A percentile compares a stretch with the other conserved stretches of the same genome.
phyloP scores from a whole-genome alignment of 23 tunicate genomes.

The Halocynthia roretzi region DNA sequence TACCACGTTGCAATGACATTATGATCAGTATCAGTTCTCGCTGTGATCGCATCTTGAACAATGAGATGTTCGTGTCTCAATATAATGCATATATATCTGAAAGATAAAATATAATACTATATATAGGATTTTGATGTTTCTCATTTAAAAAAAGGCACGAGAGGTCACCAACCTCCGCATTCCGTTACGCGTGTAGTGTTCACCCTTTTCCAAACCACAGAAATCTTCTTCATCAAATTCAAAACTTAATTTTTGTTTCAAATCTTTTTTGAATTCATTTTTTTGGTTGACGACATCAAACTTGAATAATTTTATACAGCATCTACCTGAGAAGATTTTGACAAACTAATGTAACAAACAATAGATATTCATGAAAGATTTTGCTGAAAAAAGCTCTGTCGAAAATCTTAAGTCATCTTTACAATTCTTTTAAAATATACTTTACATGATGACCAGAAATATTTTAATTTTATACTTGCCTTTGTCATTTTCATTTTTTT shows the following conservation, averaged over 20 bases:
- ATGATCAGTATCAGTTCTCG: constrained; percentile 70
- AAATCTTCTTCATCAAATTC: constrained; percentile 68
- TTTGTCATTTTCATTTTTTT: constrained; percentile 21
- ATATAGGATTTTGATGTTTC: neutral
- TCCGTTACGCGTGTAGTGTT: constrained; percentile 60
- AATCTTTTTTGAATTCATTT: constrained; percentile 37
- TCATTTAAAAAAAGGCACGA: neutral
- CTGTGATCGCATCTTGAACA: constrained; percentile 85
- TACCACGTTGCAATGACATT: constrained; percentile 80
- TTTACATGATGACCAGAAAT: neutral
- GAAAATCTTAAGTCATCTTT: neutral
- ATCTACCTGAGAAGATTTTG: constrained; percentile 23
- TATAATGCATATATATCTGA: constrained; percentile 79
- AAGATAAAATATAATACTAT: neutral
- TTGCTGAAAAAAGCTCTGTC: too few species aligned
- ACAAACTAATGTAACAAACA: too few species aligned
- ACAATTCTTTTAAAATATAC: constrained; percentile 1
- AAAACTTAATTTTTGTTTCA: constrained; percentile 51
- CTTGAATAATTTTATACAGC: constrained; percentile 58
- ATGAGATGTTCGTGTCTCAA: constrained; percentile 60
- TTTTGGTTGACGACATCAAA: constrained; percentile 30
- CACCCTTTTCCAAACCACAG: constrained; percentile 90
- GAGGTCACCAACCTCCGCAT: constrained; percentile 53
- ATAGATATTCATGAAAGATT: too few species aligned
- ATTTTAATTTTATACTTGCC: neutral